Conservation (phyloP, 2,797 vertebrate genomes). For the Crocidura indochinensis region DNA sequence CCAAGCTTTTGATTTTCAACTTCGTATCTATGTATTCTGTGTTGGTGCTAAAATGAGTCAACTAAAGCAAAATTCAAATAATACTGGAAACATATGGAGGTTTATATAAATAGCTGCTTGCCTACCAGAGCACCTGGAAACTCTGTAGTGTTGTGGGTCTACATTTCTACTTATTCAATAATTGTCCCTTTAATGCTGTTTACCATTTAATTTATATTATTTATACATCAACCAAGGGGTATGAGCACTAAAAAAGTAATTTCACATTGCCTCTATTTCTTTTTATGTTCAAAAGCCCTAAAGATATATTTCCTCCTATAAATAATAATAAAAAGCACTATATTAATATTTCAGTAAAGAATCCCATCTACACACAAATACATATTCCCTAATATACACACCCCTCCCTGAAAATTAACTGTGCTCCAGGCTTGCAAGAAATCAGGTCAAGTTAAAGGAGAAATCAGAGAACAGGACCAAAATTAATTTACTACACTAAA, state of each 20-base stretch:
- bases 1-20: slow-evolving; percentile 54
- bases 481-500: slow-evolving; percentile 83
- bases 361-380: slow-evolving; percentile 58
- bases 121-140: slow-evolving; percentile 52
- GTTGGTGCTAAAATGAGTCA: slow-evolving; percentile 62
- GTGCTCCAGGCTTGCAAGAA: slow-evolving; percentile 83
- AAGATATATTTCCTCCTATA: slow-evolving; percentile 79
- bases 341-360: slow-evolving; percentile 84
- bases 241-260: slow-evolving; percentile 83
- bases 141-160: slow-evolving; percentile 30
- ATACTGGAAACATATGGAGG: slow-evolving; percentile 2
- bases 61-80: slow-evolving; percentile 73
- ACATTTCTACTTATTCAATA: slow-evolving; percentile 68
- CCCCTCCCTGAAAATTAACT: slow-evolving; percentile 83
- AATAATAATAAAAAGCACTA: slow-evolving; percentile 84
- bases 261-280: slow-evolving; percentile 79
- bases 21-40: slow-evolving; percentile 25
- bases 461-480: slow-evolving; percentile 84
- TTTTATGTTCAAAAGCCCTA: slow-evolving; percentile 83
- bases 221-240: slow-evolving; percentile 78
- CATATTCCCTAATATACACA: slow-evolving; percentile 73
- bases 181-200: slow-evolving; percentile 64
- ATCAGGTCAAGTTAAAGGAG: slow-evolving; percentile 86
- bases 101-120: slow-evolving; percentile 71
- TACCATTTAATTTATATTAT: slow-evolving; percentile 81